phyloP scores from a whole-genome alignment of 2,797 vertebrate species.

The Sebastes glaucus region DNA sequence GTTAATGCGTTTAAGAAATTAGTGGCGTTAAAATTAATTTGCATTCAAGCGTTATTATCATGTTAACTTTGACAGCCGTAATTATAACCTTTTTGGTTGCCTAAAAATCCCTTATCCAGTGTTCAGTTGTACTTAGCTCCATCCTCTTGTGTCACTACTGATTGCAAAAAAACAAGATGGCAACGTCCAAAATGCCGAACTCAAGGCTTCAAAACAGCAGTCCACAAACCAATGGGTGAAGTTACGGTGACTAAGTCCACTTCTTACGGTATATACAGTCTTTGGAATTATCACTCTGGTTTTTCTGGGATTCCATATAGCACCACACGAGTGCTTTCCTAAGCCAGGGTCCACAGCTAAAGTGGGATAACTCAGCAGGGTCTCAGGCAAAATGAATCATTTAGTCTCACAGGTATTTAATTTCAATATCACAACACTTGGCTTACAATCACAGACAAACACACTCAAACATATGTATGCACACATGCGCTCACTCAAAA shows the following conservation, averaged over 20 bases:
- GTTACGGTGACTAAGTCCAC: not conserved
- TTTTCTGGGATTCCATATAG: not conserved
- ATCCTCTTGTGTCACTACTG: not conserved
- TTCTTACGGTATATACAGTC: not conserved
- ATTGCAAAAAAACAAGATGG: not conserved
- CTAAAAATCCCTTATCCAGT: not conserved
- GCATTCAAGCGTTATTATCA: too few species aligned
- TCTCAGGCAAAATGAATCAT: conserved; percentile 16
- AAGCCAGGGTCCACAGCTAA: not conserved
- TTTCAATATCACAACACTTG: conserved; percentile 31
- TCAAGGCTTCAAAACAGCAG: not conserved
- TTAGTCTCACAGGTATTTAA: conserved; percentile 29
- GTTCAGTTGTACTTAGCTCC: not conserved
- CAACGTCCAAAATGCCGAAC: not conserved
- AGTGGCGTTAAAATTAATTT: too few species aligned
- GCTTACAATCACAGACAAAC: conserved; percentile 29
- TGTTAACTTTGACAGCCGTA: too few species aligned
- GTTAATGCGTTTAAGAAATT: too few species aligned
- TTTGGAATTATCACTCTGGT: not conserved
- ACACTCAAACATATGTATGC: not conserved
- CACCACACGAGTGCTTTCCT: not conserved
- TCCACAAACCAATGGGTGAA: not conserved
- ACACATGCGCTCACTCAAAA: not conserved
- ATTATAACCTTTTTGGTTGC: too few species aligned
- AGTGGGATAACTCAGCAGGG: conserved; percentile 5